Percentiles rank a stretch among this genome's conserved stretches.
These are phyloP conservation scores for Scortum barcoo DNA, from an alignment of 2,113 vertebrate species.

Conservation along the genomic window DNA sequence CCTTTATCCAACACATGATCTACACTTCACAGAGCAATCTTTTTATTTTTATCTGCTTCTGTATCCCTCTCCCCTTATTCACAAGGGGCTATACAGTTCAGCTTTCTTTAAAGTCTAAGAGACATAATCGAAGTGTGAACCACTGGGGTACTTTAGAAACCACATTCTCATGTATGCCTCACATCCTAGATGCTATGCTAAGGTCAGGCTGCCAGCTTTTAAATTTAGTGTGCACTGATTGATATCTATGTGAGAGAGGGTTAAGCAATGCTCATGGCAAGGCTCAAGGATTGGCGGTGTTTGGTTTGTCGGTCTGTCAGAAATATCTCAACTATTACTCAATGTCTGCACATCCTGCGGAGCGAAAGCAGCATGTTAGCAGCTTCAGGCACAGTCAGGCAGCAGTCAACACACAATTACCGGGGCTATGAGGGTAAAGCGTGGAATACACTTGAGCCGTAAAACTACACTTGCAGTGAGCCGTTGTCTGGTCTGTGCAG, in stretches of 20 bases:
- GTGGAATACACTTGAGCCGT: no score
- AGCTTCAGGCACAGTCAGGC: neutral
- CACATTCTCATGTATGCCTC: neutral
- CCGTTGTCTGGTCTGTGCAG: no score
- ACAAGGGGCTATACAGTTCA: neutral
- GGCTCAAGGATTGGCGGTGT: neutral
- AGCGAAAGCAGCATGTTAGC: neutral
- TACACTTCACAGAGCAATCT: slow-evolving; percentile 35
- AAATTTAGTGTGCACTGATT: neutral
- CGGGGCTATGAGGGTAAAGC: neutral
- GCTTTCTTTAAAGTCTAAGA: neutral
- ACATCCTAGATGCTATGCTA: neutral
- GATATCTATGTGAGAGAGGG: neutral
- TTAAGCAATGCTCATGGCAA: neutral
- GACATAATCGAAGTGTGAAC: neutral
- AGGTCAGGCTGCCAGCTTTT: neutral
- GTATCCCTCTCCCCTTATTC: neutral
- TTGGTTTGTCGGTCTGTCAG: no score
- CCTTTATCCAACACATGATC: slow-evolving; percentile 31
- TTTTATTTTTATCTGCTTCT: slow-evolving; percentile 32
- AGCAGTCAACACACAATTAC: neutral
- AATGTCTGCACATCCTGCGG: neutral
- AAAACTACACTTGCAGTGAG: no score
- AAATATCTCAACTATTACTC: neutral
- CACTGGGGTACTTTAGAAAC: neutral